Evolutionary conservation across 2,797 vertebrate species (phyloP), one percentile per base, ranked within the genome.

Genomic region (Knipowitschia caucasica): DNA sequence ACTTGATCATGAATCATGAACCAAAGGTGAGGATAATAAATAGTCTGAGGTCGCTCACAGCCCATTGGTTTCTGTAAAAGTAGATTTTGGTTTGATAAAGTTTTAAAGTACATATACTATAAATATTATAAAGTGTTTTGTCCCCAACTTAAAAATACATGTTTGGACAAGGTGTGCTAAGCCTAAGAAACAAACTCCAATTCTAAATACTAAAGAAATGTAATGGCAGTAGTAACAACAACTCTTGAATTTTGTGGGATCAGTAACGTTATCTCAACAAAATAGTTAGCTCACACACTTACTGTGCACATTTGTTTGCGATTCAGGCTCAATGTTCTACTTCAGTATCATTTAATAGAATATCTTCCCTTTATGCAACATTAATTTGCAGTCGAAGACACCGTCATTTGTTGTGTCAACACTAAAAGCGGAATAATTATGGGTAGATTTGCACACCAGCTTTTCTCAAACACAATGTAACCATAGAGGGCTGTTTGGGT

Each of bases 371-470:
- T 29, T 0, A 1, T n/a, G 17, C 29, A 27, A 53, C 11, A 2
- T 21, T 56, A 51, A 71, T 73, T 59, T 53, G 45, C 64, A 52
- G 47, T 64, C 69, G 50, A 77, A 78, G 64, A 62, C 60, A 56
- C 56, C 69, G 50, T 17, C 56, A n/a, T 56, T 2, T 0, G 55
- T 31, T 57, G 21, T 50, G 35, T 54, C 25, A 55, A 53, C 56
- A 59, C 34, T 24, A 40, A 59, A 68, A 45, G 29, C 21, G 12
- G 23, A 71, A 69, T 60, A 64, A 66, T 66, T 34, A 49, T 38
- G 39, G 25, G 31, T 29, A 40, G 12, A 62, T 59, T 57, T 61
- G 42, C 38, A 58, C 62, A 44, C 17, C 12, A 34, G 55, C 24
- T 47, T 38, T 52, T 50, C 35, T 63, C 34, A 29, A 39, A 25